Evolutionary conservation across 2,888 invertebrate genomes (phyloP), one percentile per base, ranked within the genome.

Genomic region (Harpalus rubripes): DNA sequence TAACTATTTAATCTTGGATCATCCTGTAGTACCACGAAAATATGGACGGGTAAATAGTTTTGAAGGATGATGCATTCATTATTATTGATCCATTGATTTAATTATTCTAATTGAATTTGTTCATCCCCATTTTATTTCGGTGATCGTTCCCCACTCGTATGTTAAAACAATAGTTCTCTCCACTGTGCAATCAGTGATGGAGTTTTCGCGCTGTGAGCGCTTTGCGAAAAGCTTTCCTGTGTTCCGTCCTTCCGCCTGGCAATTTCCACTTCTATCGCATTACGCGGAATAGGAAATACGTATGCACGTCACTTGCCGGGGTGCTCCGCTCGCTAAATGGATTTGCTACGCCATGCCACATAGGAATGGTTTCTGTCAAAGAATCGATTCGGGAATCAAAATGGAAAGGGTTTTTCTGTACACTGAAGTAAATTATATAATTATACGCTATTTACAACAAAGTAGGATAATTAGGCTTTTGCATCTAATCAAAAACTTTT

Each of bases 181-280:
- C 44, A 52, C 12, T 32, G 32, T 32, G 32, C 32, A 32, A 32
- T 32, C 32, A 32, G 32, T 5, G 32, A 32, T 32, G 32, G 32
- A 32, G 44, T 12, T 8, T 8, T 52, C 12, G 44, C 12, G 44
- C 44, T 10, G 1, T 7, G 44, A 22, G 63, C 26, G 26, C 63
- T 52, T 52, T 12, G 44, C 44, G 44, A 52, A 81, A 81, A 81
- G 81, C 81, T 68, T 81, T 81, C 65, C 65, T 56, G 56, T 81
- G 81, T 81, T 81, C 63, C n/a, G 32, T 65, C 68, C 65, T 65
- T 22, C 81, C 79, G 61, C 12, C 58, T 78, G 52, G 26, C 63
- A 63, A 26, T 63, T 63, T 63, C 63, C 63, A 18, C 59, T 63
- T 74, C 44, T 41, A 74, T 44, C 15, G 15, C 72, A 74, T 74